Percentiles rank a stretch among this genome's conserved stretches.
Evolutionary conservation across 2,797 vertebrate species (phyloP).

Genomic region (Morelia viridis): DNA sequence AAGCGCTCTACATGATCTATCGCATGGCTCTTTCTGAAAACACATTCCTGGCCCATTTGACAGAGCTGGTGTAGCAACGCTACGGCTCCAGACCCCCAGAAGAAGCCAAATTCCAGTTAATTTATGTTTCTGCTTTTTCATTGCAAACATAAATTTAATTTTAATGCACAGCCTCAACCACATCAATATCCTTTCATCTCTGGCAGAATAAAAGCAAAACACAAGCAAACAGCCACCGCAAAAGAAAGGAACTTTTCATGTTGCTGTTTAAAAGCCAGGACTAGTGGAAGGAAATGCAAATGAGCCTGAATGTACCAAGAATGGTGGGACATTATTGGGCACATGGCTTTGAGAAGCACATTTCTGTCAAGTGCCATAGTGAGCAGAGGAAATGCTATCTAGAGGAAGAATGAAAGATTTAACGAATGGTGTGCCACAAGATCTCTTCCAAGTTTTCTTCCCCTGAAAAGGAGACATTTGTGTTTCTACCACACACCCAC

Average conservation of each 20-base stretch:
- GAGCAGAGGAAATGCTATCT: slow-evolving; percentile 52
- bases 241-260: slow-evolving; percentile 64
- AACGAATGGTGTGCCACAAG: slow-evolving; percentile 5
- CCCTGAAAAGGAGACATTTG: background rate
- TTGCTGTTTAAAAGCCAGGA: slow-evolving; percentile 12
- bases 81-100: slow-evolving; percentile 53
- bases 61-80: slow-evolving; percentile 18
- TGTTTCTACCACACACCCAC: background rate
- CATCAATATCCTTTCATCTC: slow-evolving; percentile 65
- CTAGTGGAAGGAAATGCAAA: slow-evolving; percentile 37
- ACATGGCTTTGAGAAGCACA: slow-evolving; percentile 9
- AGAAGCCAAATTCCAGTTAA: slow-evolving; percentile 62
- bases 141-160: slow-evolving; percentile 68
- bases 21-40: slow-evolving; percentile 44
- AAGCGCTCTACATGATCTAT: slow-evolving; percentile 55
- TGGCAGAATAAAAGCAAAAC: slow-evolving; percentile 46
- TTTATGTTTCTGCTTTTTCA: slow-evolving; percentile 60
- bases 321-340: slow-evolving; percentile 57
- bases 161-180: slow-evolving; percentile 56
- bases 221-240: background rate
- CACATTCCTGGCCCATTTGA: slow-evolving; percentile 45
- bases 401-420: slow-evolving; percentile 57
- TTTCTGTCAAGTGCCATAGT: slow-evolving; percentile 42
- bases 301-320: slow-evolving; percentile 25
- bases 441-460: no score